phyloP scores from a whole-genome alignment of 1,140 invertebrate species.

The Oedothorax gibbosus region DNA sequence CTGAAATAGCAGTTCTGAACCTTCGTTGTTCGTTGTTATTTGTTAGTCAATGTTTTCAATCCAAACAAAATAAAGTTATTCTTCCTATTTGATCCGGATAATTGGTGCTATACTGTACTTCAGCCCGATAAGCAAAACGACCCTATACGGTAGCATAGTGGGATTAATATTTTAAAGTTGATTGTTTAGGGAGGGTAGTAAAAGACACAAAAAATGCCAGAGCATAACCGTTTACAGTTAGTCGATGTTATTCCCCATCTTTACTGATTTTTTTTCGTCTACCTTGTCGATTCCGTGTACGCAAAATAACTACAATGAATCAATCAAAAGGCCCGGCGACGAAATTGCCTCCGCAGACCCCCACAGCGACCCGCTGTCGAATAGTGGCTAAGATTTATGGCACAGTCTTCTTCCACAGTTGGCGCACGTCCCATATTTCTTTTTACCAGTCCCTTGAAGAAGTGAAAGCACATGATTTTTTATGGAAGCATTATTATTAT shows the following conservation, averaged over 20 bases:
- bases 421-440: conserved; percentile 32
- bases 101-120: too few species aligned
- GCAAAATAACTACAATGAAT: conserved; percentile 50
- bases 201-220: background rate
- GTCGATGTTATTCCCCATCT: background rate
- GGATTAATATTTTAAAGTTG: too few species aligned
- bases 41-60: too few species aligned
- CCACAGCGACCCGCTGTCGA: conserved; percentile 36
- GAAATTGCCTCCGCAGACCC: conserved; percentile 49
- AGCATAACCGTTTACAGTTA: conserved; percentile 15
- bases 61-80: too few species aligned
- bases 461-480: conserved; percentile 26
- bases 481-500: conserved; percentile 7
- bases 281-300: conserved; percentile 17
- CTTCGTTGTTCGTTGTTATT: too few species aligned
- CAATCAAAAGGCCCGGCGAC: conserved; percentile 45
- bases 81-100: too few species aligned
- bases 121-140: too few species aligned
- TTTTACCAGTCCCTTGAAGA: background rate
- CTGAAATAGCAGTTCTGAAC: too few species aligned
- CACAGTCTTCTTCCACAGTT: conserved; percentile 1
- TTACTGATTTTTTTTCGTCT: conserved; percentile 1
- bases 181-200: background rate
- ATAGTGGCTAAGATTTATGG: conserved; percentile 53
- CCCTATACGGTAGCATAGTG: too few species aligned